These are phyloP conservation scores for Dryococelus australis DNA, from an alignment of 2,888 invertebrate genomes.

Conservation along the genomic window DNA sequence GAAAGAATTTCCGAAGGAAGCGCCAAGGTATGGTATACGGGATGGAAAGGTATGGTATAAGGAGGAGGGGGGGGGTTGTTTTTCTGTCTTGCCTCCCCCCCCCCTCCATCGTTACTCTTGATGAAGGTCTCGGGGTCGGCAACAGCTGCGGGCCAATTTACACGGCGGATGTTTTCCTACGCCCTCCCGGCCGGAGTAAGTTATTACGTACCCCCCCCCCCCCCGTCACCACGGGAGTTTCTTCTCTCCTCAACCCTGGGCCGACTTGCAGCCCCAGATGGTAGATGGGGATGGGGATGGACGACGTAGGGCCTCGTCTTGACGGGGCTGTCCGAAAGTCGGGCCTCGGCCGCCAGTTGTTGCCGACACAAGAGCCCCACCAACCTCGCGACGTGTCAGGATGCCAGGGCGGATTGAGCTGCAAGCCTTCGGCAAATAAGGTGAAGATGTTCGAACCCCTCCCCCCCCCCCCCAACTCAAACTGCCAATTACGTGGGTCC, in stretches of 20 bases:
- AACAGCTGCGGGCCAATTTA: conserved; percentile 10
- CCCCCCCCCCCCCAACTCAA: background rate
- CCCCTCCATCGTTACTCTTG: background rate
- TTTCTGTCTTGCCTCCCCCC: background rate
- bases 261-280: background rate
- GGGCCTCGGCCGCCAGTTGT: background rate
- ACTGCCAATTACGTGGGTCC: background rate
- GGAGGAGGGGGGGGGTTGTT: background rate
- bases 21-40: background rate
- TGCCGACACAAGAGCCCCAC: background rate
- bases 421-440: background rate
- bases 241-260: background rate
- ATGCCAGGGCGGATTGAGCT: background rate
- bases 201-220: background rate
- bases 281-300: too few relatives aligned
- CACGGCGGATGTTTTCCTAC: background rate
- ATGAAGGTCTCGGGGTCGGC: conserved; percentile 7
- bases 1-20: conserved; percentile 16
- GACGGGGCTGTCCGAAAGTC: background rate
- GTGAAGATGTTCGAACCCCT: background rate
- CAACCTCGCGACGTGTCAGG: background rate
- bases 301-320: background rate
- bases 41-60: too few relatives aligned
- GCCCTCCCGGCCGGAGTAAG: background rate
- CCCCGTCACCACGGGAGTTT: background rate